Evolutionary conservation across 2,797 vertebrate species (phyloP), one percentile per base, ranked within the genome.

Genomic region (Pangasius djambal): DNA sequence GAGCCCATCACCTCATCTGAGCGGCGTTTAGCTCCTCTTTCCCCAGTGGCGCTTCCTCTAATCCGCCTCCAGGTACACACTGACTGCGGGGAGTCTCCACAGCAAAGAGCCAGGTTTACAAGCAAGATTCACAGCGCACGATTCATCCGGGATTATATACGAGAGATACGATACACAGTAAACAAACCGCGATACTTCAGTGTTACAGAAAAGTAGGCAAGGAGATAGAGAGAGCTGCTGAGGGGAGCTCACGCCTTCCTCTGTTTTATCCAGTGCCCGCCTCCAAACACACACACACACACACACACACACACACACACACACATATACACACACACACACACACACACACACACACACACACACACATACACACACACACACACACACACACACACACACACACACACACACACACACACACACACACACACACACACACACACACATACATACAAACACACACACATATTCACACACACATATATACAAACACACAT

Each of bases 1-100:
- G 86, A 89, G 28, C 55, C 88, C 91, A 90, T 91, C 87, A 63
- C 70, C 25, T 75, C 69, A 67, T 85, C 87, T 55, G 70, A 44
- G 25, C 83, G 6, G 57, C 57, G 87, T 40, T 28, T 25, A 37
- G 75, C 83, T 69, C 16, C 55, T 86, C 72, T 40, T 28, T 48
- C 31, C 37, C 18, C 44, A 52, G 31, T 55, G 82, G 50, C 13
- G 85, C 48, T 82, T 31, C 63, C 28, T 78, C 31, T 75, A 34
- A 63, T 79, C 88, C 78, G 78, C 1, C 88, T 89, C 31, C 78
- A 3, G 20, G 72, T 74, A 83, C 88, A 83, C 31, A 75, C 69
- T 84, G 61, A 86, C 67, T 37, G 6, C 74, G 8, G 84, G 57
- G 22, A 48, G 12, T 34, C 13, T 52, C 16, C 79, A 25, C 15